Base-by-base conservation (phyloP, 2,888 invertebrate species). In the Cheilosia impressa region DNA sequence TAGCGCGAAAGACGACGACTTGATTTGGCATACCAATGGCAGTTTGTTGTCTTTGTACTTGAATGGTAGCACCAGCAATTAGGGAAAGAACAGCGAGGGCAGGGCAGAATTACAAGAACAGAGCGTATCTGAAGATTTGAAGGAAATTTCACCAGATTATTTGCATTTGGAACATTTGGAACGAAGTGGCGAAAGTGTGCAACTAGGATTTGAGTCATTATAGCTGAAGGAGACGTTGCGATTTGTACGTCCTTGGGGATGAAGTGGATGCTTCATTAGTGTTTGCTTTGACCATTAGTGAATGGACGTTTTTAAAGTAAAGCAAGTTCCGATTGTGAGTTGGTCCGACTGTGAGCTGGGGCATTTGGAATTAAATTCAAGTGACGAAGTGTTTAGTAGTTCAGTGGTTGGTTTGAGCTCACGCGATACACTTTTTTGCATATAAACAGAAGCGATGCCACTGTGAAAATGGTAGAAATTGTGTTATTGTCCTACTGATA, bases 1-100 rank as follows among this genome's bases (percentile, higher is more conserved):
- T 38, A 38, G 34, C 34, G 34, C 9, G 65, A 34, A 45, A 55
- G 60, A 71, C 52, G 43, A 53, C 53, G 60, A 79, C 52, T 65
- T 63, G 66, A 66, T 57, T 72, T 38, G 45, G 62, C 62, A 63
- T 34, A 53, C 43, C 19, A 62, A 62, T 47, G 66, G 34, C 24
- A 52, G 55, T 66, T 80, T 62, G 60, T 66, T 73, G 52, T 24
- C 27, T 60, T 52, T 47, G 31, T 47, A 47, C 47, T 57, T 57
- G 38, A 72, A 41, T 62, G 34, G 58, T 15, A 24, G 58, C 47
- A 63, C 71, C 82, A 78, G 78, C 78, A 72, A 83, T 19, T 19
- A 66, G 34, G 52, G 15, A 58, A 13, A 58, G 52, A 62, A 31
- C 43, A 7, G 10, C 27, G 55, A 45, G 68, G 52, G 53, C 31